Evolutionary conservation across 2,797 vertebrate species (phyloP).

Genomic region (Etheostoma perlongum): DNA sequence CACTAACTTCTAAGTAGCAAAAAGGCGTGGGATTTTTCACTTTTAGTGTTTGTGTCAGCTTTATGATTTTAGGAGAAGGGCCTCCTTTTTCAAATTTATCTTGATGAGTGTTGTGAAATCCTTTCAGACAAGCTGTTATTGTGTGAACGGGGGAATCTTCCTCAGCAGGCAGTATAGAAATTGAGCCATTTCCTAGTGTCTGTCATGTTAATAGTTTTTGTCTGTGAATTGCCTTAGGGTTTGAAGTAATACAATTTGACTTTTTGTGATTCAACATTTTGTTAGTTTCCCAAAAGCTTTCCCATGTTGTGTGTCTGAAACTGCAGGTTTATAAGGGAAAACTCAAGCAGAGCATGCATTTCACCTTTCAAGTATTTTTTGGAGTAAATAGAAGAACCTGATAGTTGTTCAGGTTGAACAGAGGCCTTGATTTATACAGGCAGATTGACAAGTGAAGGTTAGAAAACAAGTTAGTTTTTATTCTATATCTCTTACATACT

Average conservation of each 20-base stretch:
- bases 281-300: slow-evolving; percentile 7
- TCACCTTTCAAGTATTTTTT: not conserved
- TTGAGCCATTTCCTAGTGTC: slow-evolving; percentile 12
- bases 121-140: slow-evolving; percentile 30
- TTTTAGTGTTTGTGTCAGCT: slow-evolving; percentile 22
- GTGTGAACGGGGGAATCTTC: slow-evolving; percentile 14
- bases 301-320: slow-evolving; percentile 4
- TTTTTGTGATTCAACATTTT: slow-evolving; percentile 28
- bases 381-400: not conserved
- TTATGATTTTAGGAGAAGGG: slow-evolving; percentile 26
- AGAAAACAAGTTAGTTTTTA: not conserved
- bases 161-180: slow-evolving; percentile 19
- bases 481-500: no score
- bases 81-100: slow-evolving; percentile 18
- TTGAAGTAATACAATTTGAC: slow-evolving; percentile 30
- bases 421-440: not conserved
- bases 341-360: not conserved
- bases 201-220: slow-evolving; percentile 20
- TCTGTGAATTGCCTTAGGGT: not conserved
- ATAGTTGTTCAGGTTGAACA: slow-evolving; percentile 1
- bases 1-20: slow-evolving; percentile 8
- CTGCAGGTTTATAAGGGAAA: not conserved
- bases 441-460: not conserved
- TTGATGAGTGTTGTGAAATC: slow-evolving; percentile 26
- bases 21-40: slow-evolving; percentile 9